A percentile compares a stretch with the other conserved stretches of the same genome.
These are phyloP conservation scores for Drosophila mayaguana DNA, from an alignment of 2,888 invertebrate species.

Conservation along the genomic window DNA sequence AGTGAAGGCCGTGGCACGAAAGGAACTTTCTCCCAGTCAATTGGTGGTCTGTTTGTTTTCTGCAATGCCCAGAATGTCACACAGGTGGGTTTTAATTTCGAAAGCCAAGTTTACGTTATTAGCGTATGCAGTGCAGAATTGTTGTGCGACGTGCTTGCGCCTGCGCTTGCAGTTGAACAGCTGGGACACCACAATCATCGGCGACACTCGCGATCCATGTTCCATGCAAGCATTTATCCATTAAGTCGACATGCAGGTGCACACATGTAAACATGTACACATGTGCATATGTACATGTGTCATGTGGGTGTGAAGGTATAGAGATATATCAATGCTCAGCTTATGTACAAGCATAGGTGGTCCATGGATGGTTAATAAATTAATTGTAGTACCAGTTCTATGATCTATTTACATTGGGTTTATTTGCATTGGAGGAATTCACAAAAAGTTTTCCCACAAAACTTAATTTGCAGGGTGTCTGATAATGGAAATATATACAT, in stretches of 20 bases:
- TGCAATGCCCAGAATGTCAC: slow-evolving; percentile 83
- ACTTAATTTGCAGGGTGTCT: slow-evolving; percentile 61
- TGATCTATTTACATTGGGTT: slow-evolving; percentile 27
- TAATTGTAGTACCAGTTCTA: slow-evolving; percentile 2
- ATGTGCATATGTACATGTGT: slow-evolving; percentile 10
- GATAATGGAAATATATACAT: slow-evolving; percentile 31
- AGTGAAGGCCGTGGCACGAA: slow-evolving; percentile 94
- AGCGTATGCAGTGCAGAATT: slow-evolving; percentile 31
- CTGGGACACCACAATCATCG: slow-evolving; percentile 53
- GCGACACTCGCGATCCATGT: slow-evolving; percentile 21
- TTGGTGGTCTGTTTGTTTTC: slow-evolving; percentile 86
- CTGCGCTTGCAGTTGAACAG: too few species aligned
- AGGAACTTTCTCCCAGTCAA: slow-evolving; percentile 96
- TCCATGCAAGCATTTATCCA: slow-evolving; percentile 21
- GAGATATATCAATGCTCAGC: slow-evolving; percentile 18
- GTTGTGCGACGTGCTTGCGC: slow-evolving; percentile 34
- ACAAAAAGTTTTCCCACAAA: slow-evolving; percentile 13
- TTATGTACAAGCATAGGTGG: slow-evolving; percentile 43
- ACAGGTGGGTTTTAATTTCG: slow-evolving; percentile 56
- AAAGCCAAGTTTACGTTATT: slow-evolving; percentile 54
- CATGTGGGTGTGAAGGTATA: slow-evolving; percentile 1
- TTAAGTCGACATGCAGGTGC: slow-evolving; percentile 20
- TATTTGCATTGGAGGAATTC: neutral
- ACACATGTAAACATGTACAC: neutral
- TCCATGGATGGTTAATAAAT: slow-evolving; percentile 28